Conservation (phyloP, 2,113 vertebrate species). For the Anseranas semipalmata region DNA sequence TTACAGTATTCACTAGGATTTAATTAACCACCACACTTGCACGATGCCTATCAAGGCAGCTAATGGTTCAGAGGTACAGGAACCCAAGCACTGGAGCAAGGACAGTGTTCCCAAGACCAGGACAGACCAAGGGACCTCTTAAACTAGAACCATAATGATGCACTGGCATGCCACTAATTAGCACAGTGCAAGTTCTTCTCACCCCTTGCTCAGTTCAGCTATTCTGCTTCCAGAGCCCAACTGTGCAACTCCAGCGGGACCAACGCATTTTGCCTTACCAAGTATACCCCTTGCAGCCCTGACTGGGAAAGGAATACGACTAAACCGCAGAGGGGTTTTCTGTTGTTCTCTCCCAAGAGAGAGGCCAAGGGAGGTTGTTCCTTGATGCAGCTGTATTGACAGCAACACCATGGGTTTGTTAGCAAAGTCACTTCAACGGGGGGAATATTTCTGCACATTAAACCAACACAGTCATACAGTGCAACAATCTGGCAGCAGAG, state of each 20-base stretch:
- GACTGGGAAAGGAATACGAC: background rate
- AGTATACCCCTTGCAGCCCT: background rate
- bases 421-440: background rate
- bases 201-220: background rate
- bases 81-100: background rate
- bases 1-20: background rate
- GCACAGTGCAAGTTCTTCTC: background rate
- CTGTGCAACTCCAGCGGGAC: background rate
- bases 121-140: background rate
- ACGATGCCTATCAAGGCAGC: background rate
- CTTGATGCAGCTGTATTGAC: background rate
- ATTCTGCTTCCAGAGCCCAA: background rate
- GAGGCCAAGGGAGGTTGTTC: background rate
- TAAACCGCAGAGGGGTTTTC: background rate
- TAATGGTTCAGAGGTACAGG: background rate
- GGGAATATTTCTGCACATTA: background rate
- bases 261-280: background rate
- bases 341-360: background rate
- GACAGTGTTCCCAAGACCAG: background rate
- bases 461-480: background rate
- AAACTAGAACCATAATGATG: accelerated
- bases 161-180: background rate
- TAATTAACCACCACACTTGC: background rate
- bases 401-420: background rate
- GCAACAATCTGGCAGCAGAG: background rate